These are phyloP conservation scores for Phyllotis vaccarum DNA, from an alignment of 2,797 vertebrate genomes.

Conservation along the genomic window DNA sequence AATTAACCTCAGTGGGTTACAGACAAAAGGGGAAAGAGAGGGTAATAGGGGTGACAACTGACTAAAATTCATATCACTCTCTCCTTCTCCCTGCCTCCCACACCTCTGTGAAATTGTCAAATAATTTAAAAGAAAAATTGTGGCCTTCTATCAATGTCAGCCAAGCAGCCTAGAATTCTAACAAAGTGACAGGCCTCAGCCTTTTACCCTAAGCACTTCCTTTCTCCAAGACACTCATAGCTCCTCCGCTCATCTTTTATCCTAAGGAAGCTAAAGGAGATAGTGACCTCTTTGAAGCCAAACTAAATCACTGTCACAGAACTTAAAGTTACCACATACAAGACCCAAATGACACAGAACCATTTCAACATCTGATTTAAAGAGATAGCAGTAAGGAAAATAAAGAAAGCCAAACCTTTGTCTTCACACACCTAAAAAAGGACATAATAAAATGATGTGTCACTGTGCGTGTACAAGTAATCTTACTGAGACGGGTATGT, in stretches of 20 bases:
- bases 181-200: constrained; percentile 8
- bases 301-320: not conserved
- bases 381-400: not conserved
- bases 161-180: constrained; percentile 1
- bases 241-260: not conserved
- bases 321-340: not conserved
- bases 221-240: not conserved
- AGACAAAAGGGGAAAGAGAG: not conserved
- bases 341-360: constrained; percentile 25
- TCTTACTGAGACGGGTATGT: not conserved
- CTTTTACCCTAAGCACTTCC: not conserved
- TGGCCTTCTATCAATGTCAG: not conserved
- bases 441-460: constrained; percentile 17
- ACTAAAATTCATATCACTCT: not conserved
- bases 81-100: not conserved
- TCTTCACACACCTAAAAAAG: not conserved
- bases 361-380: constrained; percentile 55
- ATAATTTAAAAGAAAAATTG: not conserved
- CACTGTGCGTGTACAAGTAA: not conserved
- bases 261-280: constrained; percentile 31
- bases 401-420: constrained; percentile 29
- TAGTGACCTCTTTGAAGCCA: not conserved
- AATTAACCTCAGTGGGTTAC: not conserved
- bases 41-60: not conserved
- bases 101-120: not conserved